Evolutionary conservation across 1,140 invertebrate species (phyloP), one percentile per base, ranked within the genome.

Genomic region (Druon quercuslanigerum): DNA sequence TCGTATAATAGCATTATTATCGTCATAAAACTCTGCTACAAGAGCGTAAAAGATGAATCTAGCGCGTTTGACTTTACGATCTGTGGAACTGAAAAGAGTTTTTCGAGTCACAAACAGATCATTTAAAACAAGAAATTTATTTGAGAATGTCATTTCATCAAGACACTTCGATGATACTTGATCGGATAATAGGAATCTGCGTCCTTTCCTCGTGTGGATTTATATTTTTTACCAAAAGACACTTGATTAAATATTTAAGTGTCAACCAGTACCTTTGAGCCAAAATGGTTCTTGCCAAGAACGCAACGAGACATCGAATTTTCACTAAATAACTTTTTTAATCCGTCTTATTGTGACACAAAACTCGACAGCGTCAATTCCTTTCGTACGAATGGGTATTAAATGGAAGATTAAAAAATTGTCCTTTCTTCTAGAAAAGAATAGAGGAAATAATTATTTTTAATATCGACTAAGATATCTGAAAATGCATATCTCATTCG

Each of bases 201-300:
- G 60, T 66, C 60, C 60, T 40, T n/a, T 66, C 60, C 60, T 66
- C 60, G 25, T 66, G 60, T 66, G n/a, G 33, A 66, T 2, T 66
- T 66, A 66, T 66, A 66, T 66, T 66, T 66, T 66, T 33, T 66
- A 66, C 60, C 60, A 66, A 40, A 56, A 56, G 20, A 56, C 9
- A 7, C 17, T 19, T 19, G 20, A 56, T 19, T 46, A 13, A 33
- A 66, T 66, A 66, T 33, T 66, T 16, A 66, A 66, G 60, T 66
- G 40, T 66, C 25, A 66, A 25, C 60, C 25, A 66, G 60, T 66
- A 66, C 60, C 60, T 66, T 66, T 40, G 60, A 66, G 60, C 60
- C 60, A 66, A 66, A 66, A 66, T 66, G 60, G 60, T 66, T 66
- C 60, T 66, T 66, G 60, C 60, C 60, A 16, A 66, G 60, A 66